These are phyloP conservation scores for Melieria crassipennis DNA, from an alignment of 2,888 invertebrate genomes.

Conservation along the genomic window DNA sequence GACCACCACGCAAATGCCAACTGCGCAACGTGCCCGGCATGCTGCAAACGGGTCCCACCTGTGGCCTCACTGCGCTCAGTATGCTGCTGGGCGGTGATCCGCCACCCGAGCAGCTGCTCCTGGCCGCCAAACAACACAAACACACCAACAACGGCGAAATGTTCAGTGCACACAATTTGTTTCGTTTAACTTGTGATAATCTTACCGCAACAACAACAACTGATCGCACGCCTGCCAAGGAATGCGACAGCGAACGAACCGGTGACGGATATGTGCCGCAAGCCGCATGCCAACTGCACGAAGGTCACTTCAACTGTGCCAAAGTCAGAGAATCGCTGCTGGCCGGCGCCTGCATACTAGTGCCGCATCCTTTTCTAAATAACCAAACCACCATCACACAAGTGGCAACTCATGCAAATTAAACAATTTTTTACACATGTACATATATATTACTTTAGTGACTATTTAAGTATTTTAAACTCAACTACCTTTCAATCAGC, in stretches of 20 bases:
- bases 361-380: conserved; percentile 68
- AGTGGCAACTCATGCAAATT: neutral
- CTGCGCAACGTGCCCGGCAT: conserved; percentile 62
- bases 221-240: conserved; percentile 8
- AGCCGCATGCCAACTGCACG: conserved; percentile 54
- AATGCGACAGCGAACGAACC: neutral
- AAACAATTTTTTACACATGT: neutral
- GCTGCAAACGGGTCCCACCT: conserved; percentile 74
- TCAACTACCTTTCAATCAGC: neutral
- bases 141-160: conserved; percentile 90
- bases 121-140: conserved; percentile 71
- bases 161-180: conserved; percentile 81
- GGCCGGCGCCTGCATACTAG: conserved; percentile 65
- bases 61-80: conserved; percentile 87
- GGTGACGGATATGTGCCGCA: conserved; percentile 2
- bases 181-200: conserved; percentile 61
- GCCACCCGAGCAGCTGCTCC: conserved; percentile 70
- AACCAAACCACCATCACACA: neutral
- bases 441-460: neutral
- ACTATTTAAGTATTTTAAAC: neutral
- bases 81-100: conserved; percentile 76
- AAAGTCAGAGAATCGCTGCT: conserved; percentile 64
- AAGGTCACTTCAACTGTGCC: conserved; percentile 64
- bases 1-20: conserved; percentile 67
- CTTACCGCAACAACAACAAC: conserved; percentile 33